Evolutionary conservation across 2,113 vertebrate genomes (phyloP).

Genomic region (Barbus barbus): DNA sequence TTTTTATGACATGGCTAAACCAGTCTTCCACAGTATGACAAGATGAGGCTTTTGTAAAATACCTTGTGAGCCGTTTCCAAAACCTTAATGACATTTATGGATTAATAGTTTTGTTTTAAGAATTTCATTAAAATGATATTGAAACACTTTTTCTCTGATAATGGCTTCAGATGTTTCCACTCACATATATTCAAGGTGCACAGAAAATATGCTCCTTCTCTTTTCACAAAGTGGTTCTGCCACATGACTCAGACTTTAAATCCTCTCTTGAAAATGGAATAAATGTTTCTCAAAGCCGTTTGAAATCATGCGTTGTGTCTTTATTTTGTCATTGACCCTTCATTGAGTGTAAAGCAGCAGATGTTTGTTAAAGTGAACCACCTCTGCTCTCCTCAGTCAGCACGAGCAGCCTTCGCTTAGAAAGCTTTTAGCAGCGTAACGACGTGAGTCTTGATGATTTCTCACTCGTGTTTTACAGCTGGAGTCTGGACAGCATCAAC

Average conservation of each 20-base stretch:
- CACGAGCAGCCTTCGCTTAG: neutral
- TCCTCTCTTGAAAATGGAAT: too few relatives aligned
- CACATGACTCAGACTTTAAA: too few relatives aligned
- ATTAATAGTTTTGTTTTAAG: too few relatives aligned
- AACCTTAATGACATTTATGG: too few relatives aligned
- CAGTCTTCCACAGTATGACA: too few relatives aligned
- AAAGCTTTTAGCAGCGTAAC: conserved; percentile 17
- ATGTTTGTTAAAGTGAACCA: neutral
- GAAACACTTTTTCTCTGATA: too few relatives aligned
- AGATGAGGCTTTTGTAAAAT: too few relatives aligned
- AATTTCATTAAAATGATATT: too few relatives aligned
- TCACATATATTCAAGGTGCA: too few relatives aligned
- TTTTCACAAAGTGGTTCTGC: neutral
- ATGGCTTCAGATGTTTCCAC: too few relatives aligned
- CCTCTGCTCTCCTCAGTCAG: neutral
- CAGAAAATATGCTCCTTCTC: neutral
- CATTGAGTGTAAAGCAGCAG: neutral
- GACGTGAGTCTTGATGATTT: neutral
- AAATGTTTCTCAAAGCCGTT: neutral
- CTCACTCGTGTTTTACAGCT: neutral
- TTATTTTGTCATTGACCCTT: neutral
- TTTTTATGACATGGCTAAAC: too few relatives aligned
- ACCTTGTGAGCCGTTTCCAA: too few relatives aligned
- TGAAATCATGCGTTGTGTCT: neutral
- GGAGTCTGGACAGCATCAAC: conserved; percentile 63